Evolutionary conservation across 2,113 vertebrate genomes (phyloP), one percentile per base, ranked within the genome.

Genomic region (Elephantulus edwardii): DNA sequence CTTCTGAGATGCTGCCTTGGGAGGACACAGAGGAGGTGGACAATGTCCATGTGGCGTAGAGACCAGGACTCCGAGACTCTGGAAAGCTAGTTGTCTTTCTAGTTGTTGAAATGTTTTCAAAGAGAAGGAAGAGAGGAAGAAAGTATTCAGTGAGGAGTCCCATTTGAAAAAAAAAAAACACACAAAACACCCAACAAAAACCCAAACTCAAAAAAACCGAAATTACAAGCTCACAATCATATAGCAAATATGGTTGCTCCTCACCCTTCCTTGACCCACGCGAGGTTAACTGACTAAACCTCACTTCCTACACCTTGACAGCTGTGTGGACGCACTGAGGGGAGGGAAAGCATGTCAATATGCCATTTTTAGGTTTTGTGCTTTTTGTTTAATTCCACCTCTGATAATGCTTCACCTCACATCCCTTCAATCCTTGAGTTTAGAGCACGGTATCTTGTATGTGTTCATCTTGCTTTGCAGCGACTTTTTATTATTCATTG

Each of bases 1-100:
- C 86, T n/a, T 98, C 98, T 0, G 97, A 91, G 74, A 95, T 0
- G 82, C 98, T 98, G 5, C 97, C 97, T 52, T 98, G 98, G 1
- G 98, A 98, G 9, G 98, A 98, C 81, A 98, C 96, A 1, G 98
- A 98, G 17, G 97, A 86, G 82, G 96, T 97, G 0, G 98, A 97
- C 4, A 98, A 96, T 0, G 97, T 98, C 98, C 98, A 98, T 0
- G 97, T 93, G 89, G 97, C 13, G 0, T 94, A 97, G 88, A 98
- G 93, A 58, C 96, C 95, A 42, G 98, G 97, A 60, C 92, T 93
- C 93, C 97, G 97, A 0, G 97, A 77, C 64, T 98, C 97, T 0
- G 97, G 68, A 66, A 95, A 92, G 26, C 78, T 96, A 0, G 97
- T 92, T 33, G 95, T 89, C 94, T 97, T 98, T 97, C 98, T 98